Evolutionary conservation across 64 coral and sea anemone species (phyloP).

Genomic region (Pachyseris speciosa): DNA sequence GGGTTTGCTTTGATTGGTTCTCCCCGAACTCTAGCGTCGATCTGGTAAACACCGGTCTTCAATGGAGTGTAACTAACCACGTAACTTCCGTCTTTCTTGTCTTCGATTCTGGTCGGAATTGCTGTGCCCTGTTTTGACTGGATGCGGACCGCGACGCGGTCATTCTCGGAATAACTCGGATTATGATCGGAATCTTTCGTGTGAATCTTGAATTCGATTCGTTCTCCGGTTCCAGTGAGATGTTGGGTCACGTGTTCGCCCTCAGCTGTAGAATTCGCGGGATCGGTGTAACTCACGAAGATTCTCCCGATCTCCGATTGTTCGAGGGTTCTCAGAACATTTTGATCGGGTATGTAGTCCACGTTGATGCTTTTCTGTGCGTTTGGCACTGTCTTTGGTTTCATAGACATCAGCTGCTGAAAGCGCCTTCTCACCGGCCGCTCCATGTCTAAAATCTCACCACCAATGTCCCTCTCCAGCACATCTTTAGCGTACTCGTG

Average conservation of each 20-base stretch:
- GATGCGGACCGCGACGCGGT: slow-evolving; percentile 55
- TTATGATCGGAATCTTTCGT: slow-evolving; percentile 83
- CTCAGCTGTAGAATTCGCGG: slow-evolving; percentile 29
- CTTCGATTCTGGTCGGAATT: slow-evolving; percentile 48
- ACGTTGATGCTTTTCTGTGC: slow-evolving; percentile 48
- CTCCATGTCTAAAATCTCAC: slow-evolving; percentile 78
- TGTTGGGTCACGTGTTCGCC: slow-evolving; percentile 24
- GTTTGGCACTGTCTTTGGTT: slow-evolving; percentile 12
- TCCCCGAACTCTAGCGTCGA: slow-evolving; percentile 71
- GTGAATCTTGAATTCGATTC: slow-evolving; percentile 69
- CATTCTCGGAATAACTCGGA: slow-evolving; percentile 73
- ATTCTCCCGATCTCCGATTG: slow-evolving; percentile 69
- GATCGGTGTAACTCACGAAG: slow-evolving; percentile 71
- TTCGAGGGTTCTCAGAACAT: slow-evolving; percentile 38
- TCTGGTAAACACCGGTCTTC: slow-evolving; percentile 50
- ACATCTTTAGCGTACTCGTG: slow-evolving; percentile 63
- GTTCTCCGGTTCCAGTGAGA: slow-evolving; percentile 67
- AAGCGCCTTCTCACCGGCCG: slow-evolving; percentile 51
- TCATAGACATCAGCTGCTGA: slow-evolving; percentile 47
- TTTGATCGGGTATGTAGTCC: slow-evolving; percentile 68
- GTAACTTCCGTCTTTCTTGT: slow-evolving; percentile 86
- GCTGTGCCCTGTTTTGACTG: slow-evolving; percentile 50
- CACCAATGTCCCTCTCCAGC: slow-evolving; percentile 65
- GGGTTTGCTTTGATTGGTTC: slow-evolving; percentile 60
- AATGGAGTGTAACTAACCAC: slow-evolving; percentile 54